phyloP scores from a whole-genome alignment of 2,113 vertebrate species.

The Cynocephalus volans region DNA sequence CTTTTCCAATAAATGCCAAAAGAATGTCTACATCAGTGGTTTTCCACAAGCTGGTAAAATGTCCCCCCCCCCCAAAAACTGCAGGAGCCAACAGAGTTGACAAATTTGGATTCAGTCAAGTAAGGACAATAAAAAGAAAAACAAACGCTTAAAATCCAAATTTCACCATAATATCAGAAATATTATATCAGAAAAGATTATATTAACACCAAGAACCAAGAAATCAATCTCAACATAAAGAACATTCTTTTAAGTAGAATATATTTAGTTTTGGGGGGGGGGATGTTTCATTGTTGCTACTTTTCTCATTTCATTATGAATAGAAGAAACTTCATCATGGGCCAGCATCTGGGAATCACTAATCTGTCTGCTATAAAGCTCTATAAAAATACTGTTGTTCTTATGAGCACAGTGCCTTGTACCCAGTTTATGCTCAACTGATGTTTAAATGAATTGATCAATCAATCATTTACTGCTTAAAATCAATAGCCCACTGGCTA shows the following conservation, averaged over 20 bases:
- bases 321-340: constrained; percentile 7
- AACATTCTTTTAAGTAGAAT: constrained; percentile 8
- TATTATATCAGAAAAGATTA: background rate
- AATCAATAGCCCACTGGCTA: background rate
- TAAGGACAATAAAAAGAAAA: constrained; percentile 5
- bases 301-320: constrained; percentile 38
- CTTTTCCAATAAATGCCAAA: constrained; percentile 66
- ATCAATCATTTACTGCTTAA: constrained; percentile 30
- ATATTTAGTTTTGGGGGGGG: background rate
- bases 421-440: background rate
- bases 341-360: background rate
- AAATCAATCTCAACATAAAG: constrained; percentile 1
- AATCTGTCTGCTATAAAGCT: background rate
- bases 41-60: constrained; percentile 54
- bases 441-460: background rate
- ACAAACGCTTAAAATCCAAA: background rate
- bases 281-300: background rate
- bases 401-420: background rate
- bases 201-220: background rate
- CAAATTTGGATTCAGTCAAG: constrained; percentile 39
- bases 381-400: background rate
- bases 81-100: background rate
- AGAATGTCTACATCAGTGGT: background rate
- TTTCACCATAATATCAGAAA: constrained; percentile 24
- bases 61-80: background rate